Evolutionary conservation across 2,113 vertebrate genomes (phyloP).

Genomic region (Thomomys bottae): DNA sequence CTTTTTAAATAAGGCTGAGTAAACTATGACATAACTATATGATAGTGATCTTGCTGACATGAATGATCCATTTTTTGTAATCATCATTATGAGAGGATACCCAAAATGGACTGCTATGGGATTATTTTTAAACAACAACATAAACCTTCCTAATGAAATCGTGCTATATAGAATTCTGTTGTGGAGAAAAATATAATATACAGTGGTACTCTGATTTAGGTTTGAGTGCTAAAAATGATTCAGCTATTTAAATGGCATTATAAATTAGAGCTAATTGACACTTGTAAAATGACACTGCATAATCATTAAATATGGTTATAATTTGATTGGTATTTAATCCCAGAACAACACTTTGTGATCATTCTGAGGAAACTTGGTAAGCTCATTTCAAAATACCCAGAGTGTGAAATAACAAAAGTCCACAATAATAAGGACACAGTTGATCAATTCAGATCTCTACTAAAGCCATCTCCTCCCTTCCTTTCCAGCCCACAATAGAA

Average conservation of each 20-base stretch:
- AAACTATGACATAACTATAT: neutral
- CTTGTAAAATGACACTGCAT: slow-evolving; percentile 67
- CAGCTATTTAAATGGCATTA: slow-evolving; percentile 65
- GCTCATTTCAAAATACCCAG: slow-evolving; percentile 55
- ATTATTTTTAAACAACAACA: slow-evolving; percentile 48
- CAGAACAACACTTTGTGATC: slow-evolving; percentile 57
- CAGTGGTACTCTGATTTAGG: slow-evolving; percentile 43
- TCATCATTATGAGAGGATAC: neutral
- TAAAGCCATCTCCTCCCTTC: slow-evolving; percentile 61
- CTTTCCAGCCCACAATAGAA: neutral
- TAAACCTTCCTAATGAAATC: slow-evolving; percentile 25
- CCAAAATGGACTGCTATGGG: slow-evolving; percentile 38
- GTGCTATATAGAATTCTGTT: slow-evolving; percentile 50
- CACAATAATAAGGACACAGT: slow-evolving; percentile 61
- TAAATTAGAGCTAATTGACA: slow-evolving; percentile 74
- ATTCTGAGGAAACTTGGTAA: neutral
- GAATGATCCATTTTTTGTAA: neutral
- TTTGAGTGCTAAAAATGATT: slow-evolving; percentile 61
- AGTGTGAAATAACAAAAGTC: slow-evolving; percentile 59
- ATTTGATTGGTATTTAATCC: slow-evolving; percentile 76
- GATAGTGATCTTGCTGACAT: slow-evolving; percentile 25
- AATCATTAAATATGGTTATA: slow-evolving; percentile 78
- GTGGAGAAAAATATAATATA: slow-evolving; percentile 67
- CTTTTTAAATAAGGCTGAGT: neutral
- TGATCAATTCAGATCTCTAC: slow-evolving; percentile 71